Evolutionary conservation across 1,140 invertebrate species (phyloP).

Genomic region (Scylla paramamosain): DNA sequence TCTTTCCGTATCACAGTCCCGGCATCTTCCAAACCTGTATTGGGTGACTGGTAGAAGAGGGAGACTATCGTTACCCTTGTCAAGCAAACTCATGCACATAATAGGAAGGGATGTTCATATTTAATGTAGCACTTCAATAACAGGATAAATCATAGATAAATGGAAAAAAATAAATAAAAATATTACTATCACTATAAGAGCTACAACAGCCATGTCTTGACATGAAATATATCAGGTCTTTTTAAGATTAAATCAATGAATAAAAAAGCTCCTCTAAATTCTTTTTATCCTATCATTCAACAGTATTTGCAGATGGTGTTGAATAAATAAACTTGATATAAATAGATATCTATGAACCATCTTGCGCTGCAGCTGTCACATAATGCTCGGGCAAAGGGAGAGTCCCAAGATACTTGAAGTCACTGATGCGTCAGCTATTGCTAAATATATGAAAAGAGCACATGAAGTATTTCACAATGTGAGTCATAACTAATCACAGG

Average conservation of each 20-base stretch:
- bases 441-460: conserved; percentile 74
- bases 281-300: neutral
- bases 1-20: too few relatives aligned
- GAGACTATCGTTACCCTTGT: too few relatives aligned
- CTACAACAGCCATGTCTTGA: neutral
- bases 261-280: neutral
- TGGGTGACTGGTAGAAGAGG: neutral
- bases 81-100: neutral
- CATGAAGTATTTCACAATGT: conserved; percentile 71
- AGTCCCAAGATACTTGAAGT: neutral
- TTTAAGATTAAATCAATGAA: neutral
- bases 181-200: neutral
- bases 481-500: conserved; percentile 74
- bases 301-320: neutral
- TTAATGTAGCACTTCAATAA: neutral
- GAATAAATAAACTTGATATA: neutral
- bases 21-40: neutral
- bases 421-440: conserved; percentile 54
- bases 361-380: neutral
- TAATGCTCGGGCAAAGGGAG: neutral
- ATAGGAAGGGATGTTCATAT: neutral
- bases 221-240: neutral
- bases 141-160: neutral
- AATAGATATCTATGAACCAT: neutral
- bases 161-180: neutral